Evolutionary conservation across 2,113 vertebrate species (phyloP), one percentile per base, ranked within the genome.

Genomic region (Panthera tigris): DNA sequence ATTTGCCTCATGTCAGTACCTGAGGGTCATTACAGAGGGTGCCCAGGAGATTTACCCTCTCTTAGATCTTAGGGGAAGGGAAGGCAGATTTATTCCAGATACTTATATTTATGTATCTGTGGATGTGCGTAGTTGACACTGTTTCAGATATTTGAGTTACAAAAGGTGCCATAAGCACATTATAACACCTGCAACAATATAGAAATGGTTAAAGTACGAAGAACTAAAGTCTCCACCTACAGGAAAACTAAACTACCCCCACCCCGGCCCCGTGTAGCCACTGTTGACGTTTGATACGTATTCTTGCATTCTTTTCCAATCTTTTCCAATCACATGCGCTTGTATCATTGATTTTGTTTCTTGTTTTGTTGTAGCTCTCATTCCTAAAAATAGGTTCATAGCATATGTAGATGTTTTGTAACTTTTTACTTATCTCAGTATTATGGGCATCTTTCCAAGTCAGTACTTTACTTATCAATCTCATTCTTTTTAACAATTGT

Each of bases 221-320:
- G 87, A 86, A 63, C 21, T 61, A 6, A 25, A 31, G 8, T 8
- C 41, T 45, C 16, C n/a, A 45, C 25, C 4, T 15, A 18, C 71
- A 23, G 18, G 63, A 52, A 82, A 81, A 55, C 27, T 23, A 8
- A 19, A 27, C 14, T 8, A 25, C 45, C 13, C 41, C 55, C 11
- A 45, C 7, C 45, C 45, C 45, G 45, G 45, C 36, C 7, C 45
- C 5, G 7, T 27, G 36, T 71, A 74, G 10, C 52, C 27, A 13
- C 15, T 7, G 27, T 18, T 50, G 3, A 23, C 29, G 7, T 50
- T 57, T n/a, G 31, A 4, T 16, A 1, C 2, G 4, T 29, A 4
- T 65, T 74, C 52, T 90, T 69, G 39, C 8, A 7, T 39, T 13
- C 74, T 85, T 23, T n/a, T 36, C 29, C 45, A 8, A 7, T 9